Evolutionary conservation across 2,113 vertebrate genomes (phyloP).

Genomic region (Catharus minimus): DNA sequence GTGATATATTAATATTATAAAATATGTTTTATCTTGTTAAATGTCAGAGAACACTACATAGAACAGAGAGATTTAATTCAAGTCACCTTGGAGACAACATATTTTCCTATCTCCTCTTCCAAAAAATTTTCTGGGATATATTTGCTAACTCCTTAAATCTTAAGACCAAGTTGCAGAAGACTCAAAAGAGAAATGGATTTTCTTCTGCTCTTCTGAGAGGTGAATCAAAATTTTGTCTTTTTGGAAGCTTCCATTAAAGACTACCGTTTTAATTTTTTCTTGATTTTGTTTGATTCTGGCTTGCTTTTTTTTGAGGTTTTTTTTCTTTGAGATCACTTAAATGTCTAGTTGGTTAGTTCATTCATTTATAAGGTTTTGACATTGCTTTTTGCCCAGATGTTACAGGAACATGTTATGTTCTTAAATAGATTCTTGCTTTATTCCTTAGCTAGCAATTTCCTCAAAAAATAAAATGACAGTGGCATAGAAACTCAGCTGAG

Average conservation of each 20-base stretch:
- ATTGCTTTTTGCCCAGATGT: fast-evolving
- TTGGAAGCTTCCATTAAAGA: neutral
- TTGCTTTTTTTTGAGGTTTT: neutral
- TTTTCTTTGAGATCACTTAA: neutral
- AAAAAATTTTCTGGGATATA: neutral
- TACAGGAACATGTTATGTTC: neutral
- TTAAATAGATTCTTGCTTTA: neutral
- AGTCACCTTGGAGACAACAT: neutral
- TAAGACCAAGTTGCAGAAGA: neutral
- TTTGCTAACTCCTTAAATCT: neutral
- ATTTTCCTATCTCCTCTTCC: neutral
- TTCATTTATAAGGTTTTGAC: neutral
- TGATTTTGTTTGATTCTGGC: neutral
- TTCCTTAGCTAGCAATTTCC: neutral
- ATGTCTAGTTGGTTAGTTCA: neutral
- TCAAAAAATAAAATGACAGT: neutral
- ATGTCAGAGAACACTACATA: neutral
- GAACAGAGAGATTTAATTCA: neutral
- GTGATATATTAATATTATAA: neutral
- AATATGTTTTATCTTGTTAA: neutral
- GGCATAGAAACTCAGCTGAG: neutral
- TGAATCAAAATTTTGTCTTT: neutral
- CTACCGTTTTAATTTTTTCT: fast-evolving
- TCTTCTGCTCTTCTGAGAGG: neutral
- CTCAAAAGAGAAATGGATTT: neutral